These are phyloP conservation scores for Drosophila sucinea DNA, from an alignment of 1,140 invertebrate species.

Conservation along the genomic window DNA sequence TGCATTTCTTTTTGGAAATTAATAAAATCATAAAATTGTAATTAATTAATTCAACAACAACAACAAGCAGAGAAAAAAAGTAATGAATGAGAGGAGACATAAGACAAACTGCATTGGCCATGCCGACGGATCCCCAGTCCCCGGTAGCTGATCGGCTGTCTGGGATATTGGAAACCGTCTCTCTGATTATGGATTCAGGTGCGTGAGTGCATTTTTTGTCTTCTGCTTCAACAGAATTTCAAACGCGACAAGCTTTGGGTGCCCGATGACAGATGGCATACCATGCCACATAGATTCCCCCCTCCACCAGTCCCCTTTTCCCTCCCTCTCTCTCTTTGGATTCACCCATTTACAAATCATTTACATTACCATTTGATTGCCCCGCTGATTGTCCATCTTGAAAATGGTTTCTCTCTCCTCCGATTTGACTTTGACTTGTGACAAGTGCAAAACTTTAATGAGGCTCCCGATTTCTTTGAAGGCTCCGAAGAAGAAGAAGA, in stretches of 20 bases:
- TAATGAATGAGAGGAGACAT: constrained; percentile 7
- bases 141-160: constrained; percentile 51
- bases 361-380: constrained; percentile 57
- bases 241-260: constrained; percentile 51
- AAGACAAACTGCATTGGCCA: constrained; percentile 54
- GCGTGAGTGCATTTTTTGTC: constrained; percentile 73
- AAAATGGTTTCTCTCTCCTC: constrained; percentile 32
- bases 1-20: constrained; percentile 66
- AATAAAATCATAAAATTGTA: constrained; percentile 80
- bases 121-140: constrained; percentile 12
- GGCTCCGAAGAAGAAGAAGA: not conserved
- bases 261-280: constrained; percentile 65
- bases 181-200: constrained; percentile 77
- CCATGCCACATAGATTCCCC: constrained; percentile 27
- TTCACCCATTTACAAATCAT: constrained; percentile 38
- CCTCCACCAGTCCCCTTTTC: not conserved
- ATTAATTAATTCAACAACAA: constrained; percentile 67
- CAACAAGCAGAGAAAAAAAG: constrained; percentile 38
- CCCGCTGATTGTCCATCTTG: constrained; percentile 53
- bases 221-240: constrained; percentile 61
- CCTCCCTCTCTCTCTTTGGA: not conserved
- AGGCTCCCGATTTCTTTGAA: constrained; percentile 57
- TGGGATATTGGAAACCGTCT: constrained; percentile 22
- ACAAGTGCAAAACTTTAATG: constrained; percentile 65
- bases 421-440: constrained; percentile 33